Conservation (phyloP, 2,113 vertebrate genomes). For the Centropus bengalensis region DNA sequence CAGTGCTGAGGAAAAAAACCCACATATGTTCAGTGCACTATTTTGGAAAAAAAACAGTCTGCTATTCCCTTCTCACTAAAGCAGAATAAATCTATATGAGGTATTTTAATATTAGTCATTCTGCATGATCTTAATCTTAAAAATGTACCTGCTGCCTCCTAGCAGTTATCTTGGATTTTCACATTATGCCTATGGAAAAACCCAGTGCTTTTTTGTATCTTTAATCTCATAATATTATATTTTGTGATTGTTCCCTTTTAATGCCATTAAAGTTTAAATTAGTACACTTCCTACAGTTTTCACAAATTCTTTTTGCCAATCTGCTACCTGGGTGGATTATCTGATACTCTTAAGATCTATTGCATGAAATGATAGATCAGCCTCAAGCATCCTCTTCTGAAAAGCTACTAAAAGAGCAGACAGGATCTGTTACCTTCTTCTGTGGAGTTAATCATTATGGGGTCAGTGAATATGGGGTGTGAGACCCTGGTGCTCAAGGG, state of each 20-base stretch:
- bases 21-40: background rate
- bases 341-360: background rate
- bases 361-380: background rate
- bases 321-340: background rate
- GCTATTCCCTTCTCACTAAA: background rate
- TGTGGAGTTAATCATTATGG: background rate
- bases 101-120: background rate
- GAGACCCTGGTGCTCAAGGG: background rate
- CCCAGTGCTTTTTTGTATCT: background rate
- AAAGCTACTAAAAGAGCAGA: background rate
- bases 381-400: background rate
- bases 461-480: background rate
- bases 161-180: background rate
- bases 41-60: background rate
- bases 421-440: background rate
- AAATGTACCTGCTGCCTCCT: background rate
- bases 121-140: fast-evolving
- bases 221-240: background rate
- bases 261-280: background rate
- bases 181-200: background rate
- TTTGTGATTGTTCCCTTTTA: background rate
- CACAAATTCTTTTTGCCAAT: background rate
- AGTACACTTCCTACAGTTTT: background rate
- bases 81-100: background rate
- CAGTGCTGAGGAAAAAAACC: background rate